These are phyloP conservation scores for Prionailurus bengalensis DNA, from an alignment of 2,113 vertebrate genomes.

Conservation along the genomic window DNA sequence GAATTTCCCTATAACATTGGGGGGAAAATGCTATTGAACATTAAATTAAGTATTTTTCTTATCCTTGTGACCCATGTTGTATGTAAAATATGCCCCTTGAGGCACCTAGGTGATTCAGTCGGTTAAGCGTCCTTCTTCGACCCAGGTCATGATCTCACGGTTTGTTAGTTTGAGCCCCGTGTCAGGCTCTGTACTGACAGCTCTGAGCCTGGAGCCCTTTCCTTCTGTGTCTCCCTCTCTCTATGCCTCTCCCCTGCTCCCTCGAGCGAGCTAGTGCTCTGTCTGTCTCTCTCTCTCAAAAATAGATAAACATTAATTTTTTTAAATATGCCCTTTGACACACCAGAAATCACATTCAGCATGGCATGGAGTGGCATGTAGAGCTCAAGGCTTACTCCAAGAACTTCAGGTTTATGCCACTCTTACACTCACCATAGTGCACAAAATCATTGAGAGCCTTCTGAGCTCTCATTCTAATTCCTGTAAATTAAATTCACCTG, in stretches of 20 bases:
- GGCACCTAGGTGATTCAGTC: neutral
- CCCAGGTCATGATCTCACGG: neutral
- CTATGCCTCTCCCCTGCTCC: neutral
- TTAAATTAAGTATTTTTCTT: neutral
- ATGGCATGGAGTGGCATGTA: neutral
- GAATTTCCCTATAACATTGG: neutral
- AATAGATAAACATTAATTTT: neutral
- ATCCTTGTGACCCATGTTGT: neutral
- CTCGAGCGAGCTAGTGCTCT: too few species aligned
- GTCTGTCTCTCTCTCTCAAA: neutral
- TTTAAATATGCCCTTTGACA: neutral
- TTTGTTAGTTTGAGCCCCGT: too few species aligned
- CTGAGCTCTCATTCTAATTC: neutral
- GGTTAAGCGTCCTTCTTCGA: neutral
- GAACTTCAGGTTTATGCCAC: neutral
- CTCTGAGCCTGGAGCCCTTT: neutral
- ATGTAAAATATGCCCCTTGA: neutral
- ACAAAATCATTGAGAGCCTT: neutral
- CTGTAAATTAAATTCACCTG: neutral
- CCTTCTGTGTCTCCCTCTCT: neutral
- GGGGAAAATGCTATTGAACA: neutral
- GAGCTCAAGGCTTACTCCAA: neutral
- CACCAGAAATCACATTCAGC: neutral
- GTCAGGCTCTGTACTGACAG: too few species aligned
- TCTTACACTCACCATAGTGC: neutral